These are phyloP conservation scores for Pilophorus perplexus DNA, from an alignment of 2,888 invertebrate genomes.

Conservation along the genomic window DNA sequence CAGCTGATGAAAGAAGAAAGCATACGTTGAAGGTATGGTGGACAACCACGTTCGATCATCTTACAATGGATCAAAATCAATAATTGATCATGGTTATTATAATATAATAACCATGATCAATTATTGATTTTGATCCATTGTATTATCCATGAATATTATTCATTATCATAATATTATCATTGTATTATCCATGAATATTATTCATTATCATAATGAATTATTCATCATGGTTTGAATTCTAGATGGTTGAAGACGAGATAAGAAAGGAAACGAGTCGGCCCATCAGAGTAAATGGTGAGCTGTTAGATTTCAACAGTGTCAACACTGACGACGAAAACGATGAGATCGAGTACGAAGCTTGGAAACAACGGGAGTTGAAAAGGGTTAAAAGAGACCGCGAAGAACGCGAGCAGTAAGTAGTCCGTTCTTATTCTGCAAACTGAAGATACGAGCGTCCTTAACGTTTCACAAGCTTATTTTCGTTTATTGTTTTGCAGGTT, in stretches of 20 bases:
- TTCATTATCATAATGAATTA: too few species aligned
- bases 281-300: slow-evolving; percentile 60
- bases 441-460: too few species aligned
- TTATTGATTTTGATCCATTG: slow-evolving; percentile 15
- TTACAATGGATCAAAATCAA: slow-evolving; percentile 17
- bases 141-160: too few species aligned
- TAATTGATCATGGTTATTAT: slow-evolving; percentile 19
- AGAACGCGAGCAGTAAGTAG: slow-evolving; percentile 84
- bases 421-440: too few species aligned
- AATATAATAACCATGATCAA: neutral
- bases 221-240: too few species aligned
- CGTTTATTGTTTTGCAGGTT: slow-evolving; percentile 60
- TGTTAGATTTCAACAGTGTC: slow-evolving; percentile 78
- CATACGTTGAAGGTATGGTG: slow-evolving; percentile 82
- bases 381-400: slow-evolving; percentile 95
- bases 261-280: slow-evolving; percentile 68
- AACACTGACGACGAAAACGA: slow-evolving; percentile 95
- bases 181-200: too few species aligned
- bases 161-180: slow-evolving; percentile 84
- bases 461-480: too few species aligned
- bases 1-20: slow-evolving; percentile 82
- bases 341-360: slow-evolving; percentile 93
- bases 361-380: slow-evolving; percentile 96
- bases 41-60: too few species aligned
- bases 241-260: slow-evolving; percentile 85